Evolutionary conservation across 2,888 invertebrate species (phyloP).

Genomic region (Pollenia angustigena): DNA sequence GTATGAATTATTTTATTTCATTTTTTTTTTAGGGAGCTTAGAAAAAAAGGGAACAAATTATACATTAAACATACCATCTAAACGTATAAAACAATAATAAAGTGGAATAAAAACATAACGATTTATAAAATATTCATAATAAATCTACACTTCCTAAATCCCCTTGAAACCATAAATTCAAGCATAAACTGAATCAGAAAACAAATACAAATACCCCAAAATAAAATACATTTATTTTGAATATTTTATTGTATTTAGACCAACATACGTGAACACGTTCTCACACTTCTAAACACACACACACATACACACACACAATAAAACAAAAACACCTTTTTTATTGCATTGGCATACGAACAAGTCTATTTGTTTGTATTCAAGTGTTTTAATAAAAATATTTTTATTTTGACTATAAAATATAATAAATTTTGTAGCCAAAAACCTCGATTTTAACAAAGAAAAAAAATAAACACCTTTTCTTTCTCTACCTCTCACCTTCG

Average conservation of each 20-base stretch:
- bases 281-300: background rate
- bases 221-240: constrained; percentile 42
- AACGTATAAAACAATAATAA: constrained; percentile 57
- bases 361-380: background rate
- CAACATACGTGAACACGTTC: constrained; percentile 1
- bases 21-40: background rate
- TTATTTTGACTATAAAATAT: constrained; percentile 30
- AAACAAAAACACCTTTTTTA: constrained; percentile 4
- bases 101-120: constrained; percentile 40
- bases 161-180: constrained; percentile 71
- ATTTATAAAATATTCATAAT: constrained; percentile 72
- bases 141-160: constrained; percentile 73
- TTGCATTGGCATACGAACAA: background rate
- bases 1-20: constrained; percentile 47
- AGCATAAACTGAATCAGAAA: constrained; percentile 53
- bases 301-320: background rate
- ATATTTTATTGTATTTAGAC: constrained; percentile 53
- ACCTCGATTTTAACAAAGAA: constrained; percentile 4
- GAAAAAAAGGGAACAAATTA: background rate
- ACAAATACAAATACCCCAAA: constrained; percentile 30
- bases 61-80: constrained; percentile 33
- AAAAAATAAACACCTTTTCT: background rate
- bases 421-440: constrained; percentile 49
- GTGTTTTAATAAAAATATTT: constrained; percentile 34
- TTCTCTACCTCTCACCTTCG: background rate